Conservation (phyloP, 2,797 vertebrate genomes). For the Pseudopleuronectes americanus region DNA sequence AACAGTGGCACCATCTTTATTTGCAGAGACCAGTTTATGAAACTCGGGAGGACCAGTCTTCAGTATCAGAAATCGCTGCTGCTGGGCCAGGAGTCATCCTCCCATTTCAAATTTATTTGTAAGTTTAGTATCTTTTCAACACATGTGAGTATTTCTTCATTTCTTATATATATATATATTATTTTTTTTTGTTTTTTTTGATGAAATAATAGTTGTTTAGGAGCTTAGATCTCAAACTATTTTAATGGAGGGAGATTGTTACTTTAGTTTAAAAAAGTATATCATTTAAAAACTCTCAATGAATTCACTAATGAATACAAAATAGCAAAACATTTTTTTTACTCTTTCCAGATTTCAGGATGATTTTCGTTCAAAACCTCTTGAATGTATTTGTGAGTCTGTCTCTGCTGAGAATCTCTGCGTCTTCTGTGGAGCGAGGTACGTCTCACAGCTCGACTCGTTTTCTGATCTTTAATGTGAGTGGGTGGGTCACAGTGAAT, state of each 20-base stretch:
- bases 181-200: no score
- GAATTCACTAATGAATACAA: no score
- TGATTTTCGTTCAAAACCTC: conserved; percentile 39
- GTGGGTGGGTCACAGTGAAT: no score
- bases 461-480: neutral
- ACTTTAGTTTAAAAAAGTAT: no score
- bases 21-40: conserved; percentile 10
- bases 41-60: neutral
- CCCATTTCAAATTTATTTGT: neutral
- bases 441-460: no score
- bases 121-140: neutral
- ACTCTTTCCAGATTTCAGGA: conserved; percentile 45
- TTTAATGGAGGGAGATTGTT: neutral
- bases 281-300: no score
- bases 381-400: conserved; percentile 33
- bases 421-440: conserved; percentile 50
- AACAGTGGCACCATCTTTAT: neutral
- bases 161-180: no score
- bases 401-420: conserved; percentile 43
- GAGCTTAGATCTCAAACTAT: neutral
- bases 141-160: conserved; percentile 36
- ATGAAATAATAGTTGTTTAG: neutral
- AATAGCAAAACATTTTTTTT: rapidly evolving
- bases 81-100: neutral
- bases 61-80: neutral